These are phyloP conservation scores for Sebastes fasciatus DNA, from an alignment of 2,113 vertebrate species.

Conservation along the genomic window DNA sequence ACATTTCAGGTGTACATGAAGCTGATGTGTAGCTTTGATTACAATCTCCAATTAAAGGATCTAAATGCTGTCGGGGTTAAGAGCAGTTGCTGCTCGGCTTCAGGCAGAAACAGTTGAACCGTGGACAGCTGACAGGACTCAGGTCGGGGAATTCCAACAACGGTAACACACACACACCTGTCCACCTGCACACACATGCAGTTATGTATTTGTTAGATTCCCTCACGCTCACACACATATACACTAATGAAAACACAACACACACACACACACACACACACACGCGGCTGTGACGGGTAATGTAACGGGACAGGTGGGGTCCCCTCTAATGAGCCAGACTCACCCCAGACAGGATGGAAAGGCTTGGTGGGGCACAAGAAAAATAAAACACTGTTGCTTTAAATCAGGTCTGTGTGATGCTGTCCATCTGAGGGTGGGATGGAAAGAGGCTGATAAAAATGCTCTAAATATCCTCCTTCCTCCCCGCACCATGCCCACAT, in stretches of 20 bases:
- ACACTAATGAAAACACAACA: not conserved
- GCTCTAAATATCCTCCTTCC: not conserved
- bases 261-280: not conserved
- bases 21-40: not conserved
- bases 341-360: conserved; percentile 32
- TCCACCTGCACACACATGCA: conserved; percentile 24
- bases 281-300: conserved; percentile 10
- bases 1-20: not conserved
- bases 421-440: not conserved
- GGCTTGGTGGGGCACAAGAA: not conserved
- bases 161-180: conserved; percentile 34
- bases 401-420: not conserved
- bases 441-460: conserved; percentile 2
- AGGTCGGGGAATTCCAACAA: conserved; percentile 62
- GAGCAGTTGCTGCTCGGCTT: conserved; percentile 25
- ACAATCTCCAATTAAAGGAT: not conserved
- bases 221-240: not conserved
- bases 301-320: conserved; percentile 29
- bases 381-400: conserved; percentile 24
- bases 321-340: conserved; percentile 28
- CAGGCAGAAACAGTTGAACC: conserved; percentile 20
- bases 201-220: not conserved
- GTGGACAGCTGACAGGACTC: conserved; percentile 44
- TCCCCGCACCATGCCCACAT: not conserved
- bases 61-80: not conserved